These are phyloP conservation scores for Atethmia centrago DNA, from an alignment of 2,888 invertebrate genomes.

Conservation along the genomic window DNA sequence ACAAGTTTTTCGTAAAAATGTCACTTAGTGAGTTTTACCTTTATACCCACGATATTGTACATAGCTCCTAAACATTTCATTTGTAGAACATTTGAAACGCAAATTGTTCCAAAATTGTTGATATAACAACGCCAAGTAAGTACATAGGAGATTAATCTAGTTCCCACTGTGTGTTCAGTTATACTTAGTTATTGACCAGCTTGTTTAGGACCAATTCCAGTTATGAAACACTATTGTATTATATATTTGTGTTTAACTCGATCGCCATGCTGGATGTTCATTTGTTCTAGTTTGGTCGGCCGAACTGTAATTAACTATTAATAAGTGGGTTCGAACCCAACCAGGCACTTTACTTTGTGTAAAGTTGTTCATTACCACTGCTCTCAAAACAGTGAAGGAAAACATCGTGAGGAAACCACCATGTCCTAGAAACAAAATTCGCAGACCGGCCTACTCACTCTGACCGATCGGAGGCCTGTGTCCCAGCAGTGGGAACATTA, in stretches of 20 bases:
- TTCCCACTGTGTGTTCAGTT: not conserved
- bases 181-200: constrained; percentile 50
- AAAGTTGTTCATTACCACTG: no score
- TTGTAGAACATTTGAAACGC: not conserved
- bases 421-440: no score
- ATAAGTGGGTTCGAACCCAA: no score
- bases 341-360: no score
- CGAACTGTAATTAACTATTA: constrained; percentile 11
- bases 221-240: constrained; percentile 41
- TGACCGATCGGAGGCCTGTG: no score
- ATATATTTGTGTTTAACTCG: constrained; percentile 42
- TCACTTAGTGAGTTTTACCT: no score
- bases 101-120: not conserved
- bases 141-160: constrained; percentile 22
- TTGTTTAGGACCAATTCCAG: constrained; percentile 59
- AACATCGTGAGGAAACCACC: no score
- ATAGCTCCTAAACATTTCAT: not conserved
- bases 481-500: no score
- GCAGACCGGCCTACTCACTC: no score
- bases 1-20: no score
- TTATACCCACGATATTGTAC: no score
- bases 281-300: constrained; percentile 30
- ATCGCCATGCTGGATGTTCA: constrained; percentile 22
- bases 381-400: no score
- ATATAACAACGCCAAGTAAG: not conserved